Conservation (phyloP, 2,888 invertebrate species). For the Bugula neritina region DNA sequence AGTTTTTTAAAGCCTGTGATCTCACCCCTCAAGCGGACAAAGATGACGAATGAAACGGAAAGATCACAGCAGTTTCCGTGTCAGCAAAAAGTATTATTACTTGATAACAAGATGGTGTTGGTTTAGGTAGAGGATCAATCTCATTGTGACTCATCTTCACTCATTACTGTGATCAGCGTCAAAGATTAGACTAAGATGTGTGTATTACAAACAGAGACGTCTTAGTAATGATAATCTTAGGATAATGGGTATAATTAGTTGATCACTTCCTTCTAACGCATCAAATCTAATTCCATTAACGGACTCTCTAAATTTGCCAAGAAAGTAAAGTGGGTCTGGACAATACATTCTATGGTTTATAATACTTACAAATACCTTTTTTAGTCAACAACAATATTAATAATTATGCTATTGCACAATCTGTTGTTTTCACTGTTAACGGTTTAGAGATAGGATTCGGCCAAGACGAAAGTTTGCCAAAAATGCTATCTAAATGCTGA, state of each 20-base stretch:
- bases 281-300: neutral
- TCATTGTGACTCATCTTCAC: no score
- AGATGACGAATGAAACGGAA: constrained; percentile 47
- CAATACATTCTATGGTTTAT: no score
- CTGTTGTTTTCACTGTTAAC: neutral
- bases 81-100: no score
- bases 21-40: constrained; percentile 52
- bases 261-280: neutral
- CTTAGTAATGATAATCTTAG: neutral
- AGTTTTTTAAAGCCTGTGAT: constrained; percentile 69
- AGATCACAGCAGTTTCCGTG: no score
- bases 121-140: no score
- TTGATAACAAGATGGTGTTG: no score
- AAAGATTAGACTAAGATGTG: neutral
- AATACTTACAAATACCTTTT: no score
- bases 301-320: neutral
- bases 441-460: neutral
- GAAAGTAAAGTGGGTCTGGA: no score
- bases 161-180: no score
- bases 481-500: neutral
- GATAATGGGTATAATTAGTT: neutral
- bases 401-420: neutral
- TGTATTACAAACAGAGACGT: neutral
- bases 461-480: neutral
- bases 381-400: neutral